A percentile compares a stretch with the other conserved stretches of the same genome.
Conservation (phyloP, 2,888 invertebrate species). For the Tetheella fluctuosa region DNA sequence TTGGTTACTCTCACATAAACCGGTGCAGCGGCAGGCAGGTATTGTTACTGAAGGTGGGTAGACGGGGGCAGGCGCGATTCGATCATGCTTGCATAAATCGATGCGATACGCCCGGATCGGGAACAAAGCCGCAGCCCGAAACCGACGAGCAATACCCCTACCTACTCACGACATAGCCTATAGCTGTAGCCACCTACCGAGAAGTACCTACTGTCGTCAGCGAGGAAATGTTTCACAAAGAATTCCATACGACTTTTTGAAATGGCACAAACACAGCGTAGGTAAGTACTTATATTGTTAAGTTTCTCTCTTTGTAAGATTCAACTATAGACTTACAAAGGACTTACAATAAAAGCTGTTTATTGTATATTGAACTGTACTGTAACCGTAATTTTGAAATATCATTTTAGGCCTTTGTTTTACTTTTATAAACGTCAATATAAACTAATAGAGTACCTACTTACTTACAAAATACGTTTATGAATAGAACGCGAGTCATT, state of each 20-base stretch:
- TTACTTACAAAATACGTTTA: background rate
- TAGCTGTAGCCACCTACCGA: constrained; percentile 9
- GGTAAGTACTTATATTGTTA: constrained; percentile 4
- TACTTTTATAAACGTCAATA: background rate
- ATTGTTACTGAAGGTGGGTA: constrained; percentile 57
- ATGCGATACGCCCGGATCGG: constrained; percentile 75
- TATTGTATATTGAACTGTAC: background rate
- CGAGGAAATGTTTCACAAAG: constrained; percentile 39
- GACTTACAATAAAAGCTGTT: background rate
- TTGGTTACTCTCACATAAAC: constrained; percentile 33
- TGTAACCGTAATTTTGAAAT: background rate
- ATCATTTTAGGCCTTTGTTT: too few species aligned
- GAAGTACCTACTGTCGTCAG: constrained; percentile 30
- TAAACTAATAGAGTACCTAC: background rate
- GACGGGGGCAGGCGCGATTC: constrained; percentile 61
- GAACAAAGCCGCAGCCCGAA: constrained; percentile 78
- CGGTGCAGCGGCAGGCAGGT: constrained; percentile 57
- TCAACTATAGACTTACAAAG: background rate
- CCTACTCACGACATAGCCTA: constrained; percentile 24
- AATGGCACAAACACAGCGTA: constrained; percentile 29
- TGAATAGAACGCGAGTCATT: constrained; percentile 27
- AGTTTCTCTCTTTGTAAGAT: background rate
- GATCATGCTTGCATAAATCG: constrained; percentile 82
- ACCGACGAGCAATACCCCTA: constrained; percentile 51
- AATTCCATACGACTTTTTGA: constrained; percentile 29